Conservation (phyloP, 2,113 vertebrate species). For the Mustela lutreola region DNA sequence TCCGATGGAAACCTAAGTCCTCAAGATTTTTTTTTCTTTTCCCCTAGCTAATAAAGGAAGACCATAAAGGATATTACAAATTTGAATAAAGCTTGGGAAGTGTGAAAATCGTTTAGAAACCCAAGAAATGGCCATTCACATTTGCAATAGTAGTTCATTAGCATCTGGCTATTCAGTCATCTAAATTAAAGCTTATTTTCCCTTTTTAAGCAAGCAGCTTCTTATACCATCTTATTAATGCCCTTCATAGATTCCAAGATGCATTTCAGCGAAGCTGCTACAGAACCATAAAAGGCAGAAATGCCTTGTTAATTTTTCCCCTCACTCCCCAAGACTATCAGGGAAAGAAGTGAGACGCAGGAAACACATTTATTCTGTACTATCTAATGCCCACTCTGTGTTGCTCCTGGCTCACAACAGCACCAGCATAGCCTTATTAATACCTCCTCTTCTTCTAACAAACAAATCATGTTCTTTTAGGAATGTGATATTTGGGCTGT, state of each 20-base stretch:
- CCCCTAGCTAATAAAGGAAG: slow-evolving; percentile 77
- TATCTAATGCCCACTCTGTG: background rate
- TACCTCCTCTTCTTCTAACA: background rate
- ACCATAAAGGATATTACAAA: slow-evolving; percentile 77
- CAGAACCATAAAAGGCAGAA: background rate
- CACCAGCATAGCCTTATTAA: background rate
- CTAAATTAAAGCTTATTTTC: slow-evolving; percentile 66
- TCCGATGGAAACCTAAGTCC: slow-evolving; percentile 77
- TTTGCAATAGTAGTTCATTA: slow-evolving; percentile 78
- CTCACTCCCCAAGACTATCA: background rate
- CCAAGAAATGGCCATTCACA: slow-evolving; percentile 76
- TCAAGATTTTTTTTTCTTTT: slow-evolving; percentile 67
- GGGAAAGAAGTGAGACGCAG: background rate
- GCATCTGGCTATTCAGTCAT: slow-evolving; percentile 30
- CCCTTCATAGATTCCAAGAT: background rate
- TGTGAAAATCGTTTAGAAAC: slow-evolving; percentile 79
- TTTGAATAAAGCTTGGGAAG: slow-evolving; percentile 84
- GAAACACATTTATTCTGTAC: background rate
- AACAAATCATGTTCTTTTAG: background rate
- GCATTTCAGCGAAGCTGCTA: background rate
- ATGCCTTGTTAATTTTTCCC: background rate
- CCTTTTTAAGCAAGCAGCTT: slow-evolving; percentile 52
- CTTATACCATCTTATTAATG: background rate
- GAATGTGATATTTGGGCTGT: background rate
- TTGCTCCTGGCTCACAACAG: background rate